Evolutionary conservation across 2,888 invertebrate genomes (phyloP).

Genomic region (Tinea trinotella): DNA sequence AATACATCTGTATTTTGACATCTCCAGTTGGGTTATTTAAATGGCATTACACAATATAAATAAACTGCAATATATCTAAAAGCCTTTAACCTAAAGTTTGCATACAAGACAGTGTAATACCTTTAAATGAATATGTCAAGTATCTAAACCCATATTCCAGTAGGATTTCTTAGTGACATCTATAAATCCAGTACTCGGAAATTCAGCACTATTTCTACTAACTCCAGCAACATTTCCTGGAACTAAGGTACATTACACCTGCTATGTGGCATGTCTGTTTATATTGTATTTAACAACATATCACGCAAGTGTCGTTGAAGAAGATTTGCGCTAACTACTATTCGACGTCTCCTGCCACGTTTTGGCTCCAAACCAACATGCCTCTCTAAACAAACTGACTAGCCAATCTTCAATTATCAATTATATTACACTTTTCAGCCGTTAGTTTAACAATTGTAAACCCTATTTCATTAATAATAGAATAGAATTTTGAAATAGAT

Average conservation of each 20-base stretch:
- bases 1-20: no score
- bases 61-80: no score
- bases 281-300: constrained; percentile 11
- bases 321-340: neutral
- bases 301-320: constrained; percentile 9
- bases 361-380: constrained; percentile 11
- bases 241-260: constrained; percentile 8
- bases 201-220: constrained; percentile 13
- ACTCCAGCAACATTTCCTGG: constrained; percentile 6
- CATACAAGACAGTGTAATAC: neutral
- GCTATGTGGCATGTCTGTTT: neutral
- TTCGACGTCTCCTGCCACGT: constrained; percentile 9
- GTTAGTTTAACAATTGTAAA: neutral
- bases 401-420: constrained; percentile 8
- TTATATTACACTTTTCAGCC: neutral
- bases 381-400: constrained; percentile 1
- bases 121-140: constrained; percentile 5
- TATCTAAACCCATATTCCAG: constrained; percentile 1
- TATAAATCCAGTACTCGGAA: constrained; percentile 15
- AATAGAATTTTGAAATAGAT: neutral
- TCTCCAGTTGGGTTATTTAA: no score
- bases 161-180: constrained; percentile 6
- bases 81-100: neutral
- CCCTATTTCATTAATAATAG: neutral
- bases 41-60: no score